Conservation (phyloP, 1,140 invertebrate genomes). For the Drosophila kurseongensis region DNA sequence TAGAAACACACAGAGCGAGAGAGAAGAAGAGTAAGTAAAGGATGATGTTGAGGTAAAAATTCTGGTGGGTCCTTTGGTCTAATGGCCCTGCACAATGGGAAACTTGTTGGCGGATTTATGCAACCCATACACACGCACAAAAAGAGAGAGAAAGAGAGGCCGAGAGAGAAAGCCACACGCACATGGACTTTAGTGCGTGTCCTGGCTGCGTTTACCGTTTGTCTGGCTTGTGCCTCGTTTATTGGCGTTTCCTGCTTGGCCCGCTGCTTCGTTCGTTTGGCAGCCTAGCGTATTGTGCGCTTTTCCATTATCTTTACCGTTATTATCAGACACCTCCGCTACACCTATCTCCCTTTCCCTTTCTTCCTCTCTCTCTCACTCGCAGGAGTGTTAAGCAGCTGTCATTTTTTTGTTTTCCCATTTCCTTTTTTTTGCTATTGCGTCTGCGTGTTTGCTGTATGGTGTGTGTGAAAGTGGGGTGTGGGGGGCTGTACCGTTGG, state of each 20-base stretch:
- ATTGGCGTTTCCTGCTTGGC: conserved; percentile 69
- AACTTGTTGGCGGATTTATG: conserved; percentile 82
- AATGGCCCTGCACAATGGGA: conserved; percentile 73
- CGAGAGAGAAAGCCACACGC: conserved; percentile 2
- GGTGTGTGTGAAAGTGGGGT: conserved; percentile 9
- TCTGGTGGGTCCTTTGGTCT: conserved; percentile 15
- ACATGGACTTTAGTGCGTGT: conserved; percentile 7
- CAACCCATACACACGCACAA: conserved; percentile 55
- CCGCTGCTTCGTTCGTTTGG: conserved; percentile 66
- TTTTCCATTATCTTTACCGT: conserved; percentile 53
- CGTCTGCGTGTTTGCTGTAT: conserved; percentile 39
- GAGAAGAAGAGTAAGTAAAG: conserved; percentile 9
- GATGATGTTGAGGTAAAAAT: conserved; percentile 14
- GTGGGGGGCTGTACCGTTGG: conserved; percentile 13
- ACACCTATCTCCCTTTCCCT: conserved; percentile 19
- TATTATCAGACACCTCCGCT: conserved; percentile 48
- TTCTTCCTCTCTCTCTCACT: neutral
- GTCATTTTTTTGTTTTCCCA: conserved; percentile 21
- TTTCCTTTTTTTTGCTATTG: conserved; percentile 33
- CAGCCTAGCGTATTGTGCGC: conserved; percentile 47
- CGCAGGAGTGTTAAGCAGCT: conserved; percentile 50
- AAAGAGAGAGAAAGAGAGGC: conserved; percentile 5
- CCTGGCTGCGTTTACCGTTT: conserved; percentile 41
- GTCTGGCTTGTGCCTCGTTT: conserved; percentile 49
- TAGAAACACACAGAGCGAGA: conserved; percentile 6